Evolutionary conservation across 2,888 invertebrate genomes (phyloP).

Genomic region (Hedya salicella): DNA sequence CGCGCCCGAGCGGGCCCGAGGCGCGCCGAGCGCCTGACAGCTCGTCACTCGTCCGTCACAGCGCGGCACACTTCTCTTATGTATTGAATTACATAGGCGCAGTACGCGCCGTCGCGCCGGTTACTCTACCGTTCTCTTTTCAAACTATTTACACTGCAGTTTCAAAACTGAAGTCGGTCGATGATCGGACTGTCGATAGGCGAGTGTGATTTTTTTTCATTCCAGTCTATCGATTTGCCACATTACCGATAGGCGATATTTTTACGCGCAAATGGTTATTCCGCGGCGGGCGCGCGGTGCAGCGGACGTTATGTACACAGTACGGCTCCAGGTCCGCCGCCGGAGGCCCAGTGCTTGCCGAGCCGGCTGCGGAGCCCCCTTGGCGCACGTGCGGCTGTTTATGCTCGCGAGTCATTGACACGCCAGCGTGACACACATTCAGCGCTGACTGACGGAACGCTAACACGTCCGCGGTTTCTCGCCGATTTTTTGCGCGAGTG

Average conservation of each 20-base stretch:
- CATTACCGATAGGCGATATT: slow-evolving; percentile 57
- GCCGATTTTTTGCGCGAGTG: slow-evolving; percentile 56
- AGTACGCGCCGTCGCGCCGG: slow-evolving; percentile 69
- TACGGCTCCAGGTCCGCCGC: slow-evolving; percentile 49
- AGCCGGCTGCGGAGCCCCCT: slow-evolving; percentile 33
- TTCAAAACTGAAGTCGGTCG: slow-evolving; percentile 66
- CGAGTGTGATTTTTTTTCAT: slow-evolving; percentile 53
- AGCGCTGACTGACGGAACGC: slow-evolving; percentile 70
- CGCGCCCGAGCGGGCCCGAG: slow-evolving; percentile 61
- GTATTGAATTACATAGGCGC: slow-evolving; percentile 75
- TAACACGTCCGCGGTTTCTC: slow-evolving; percentile 70
- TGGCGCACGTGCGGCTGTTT: slow-evolving; percentile 61
- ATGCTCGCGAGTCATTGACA: slow-evolving; percentile 78
- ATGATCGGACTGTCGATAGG: slow-evolving; percentile 50
- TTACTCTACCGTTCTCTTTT: slow-evolving; percentile 66
- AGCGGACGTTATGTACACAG: slow-evolving; percentile 54
- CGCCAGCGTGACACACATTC: slow-evolving; percentile 81
- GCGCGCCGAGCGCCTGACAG: slow-evolving; percentile 74
- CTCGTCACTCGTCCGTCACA: slow-evolving; percentile 79
- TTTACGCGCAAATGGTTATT: slow-evolving; percentile 61
- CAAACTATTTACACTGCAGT: slow-evolving; percentile 63
- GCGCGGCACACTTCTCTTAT: slow-evolving; percentile 75
- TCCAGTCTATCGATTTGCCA: slow-evolving; percentile 57
- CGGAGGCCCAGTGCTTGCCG: slow-evolving; percentile 30
- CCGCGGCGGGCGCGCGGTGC: slow-evolving; percentile 62